These are phyloP conservation scores for Climacteris rufus DNA, from an alignment of 2,113 vertebrate species.

Conservation along the genomic window DNA sequence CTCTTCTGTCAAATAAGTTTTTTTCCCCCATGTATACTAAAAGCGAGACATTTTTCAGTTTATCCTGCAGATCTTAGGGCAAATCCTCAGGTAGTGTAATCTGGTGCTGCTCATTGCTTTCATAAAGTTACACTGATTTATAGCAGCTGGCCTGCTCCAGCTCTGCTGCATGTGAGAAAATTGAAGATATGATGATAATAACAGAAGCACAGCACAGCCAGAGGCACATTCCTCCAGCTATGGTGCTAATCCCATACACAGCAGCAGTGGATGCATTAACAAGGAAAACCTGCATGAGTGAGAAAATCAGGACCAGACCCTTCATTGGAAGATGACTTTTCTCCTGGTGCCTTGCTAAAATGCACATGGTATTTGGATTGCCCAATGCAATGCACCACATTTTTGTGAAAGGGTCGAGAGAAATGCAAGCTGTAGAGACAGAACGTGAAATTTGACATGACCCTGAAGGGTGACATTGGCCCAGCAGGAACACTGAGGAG, in stretches of 20 bases:
- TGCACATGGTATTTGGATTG: not conserved
- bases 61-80: not conserved
- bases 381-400: not conserved
- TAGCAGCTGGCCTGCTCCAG: not conserved
- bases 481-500: not conserved
- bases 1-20: not conserved
- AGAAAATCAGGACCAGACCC: not conserved
- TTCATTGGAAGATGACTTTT: not conserved
- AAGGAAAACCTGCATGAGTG: not conserved
- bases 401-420: not conserved
- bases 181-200: not conserved
- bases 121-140: not conserved
- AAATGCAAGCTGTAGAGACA: not conserved
- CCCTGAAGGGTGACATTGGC: not conserved
- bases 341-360: not conserved
- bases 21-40: not conserved
- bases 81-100: conserved; percentile 7
- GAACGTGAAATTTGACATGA: conserved; percentile 2
- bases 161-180: not conserved
- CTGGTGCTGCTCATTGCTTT: not conserved
- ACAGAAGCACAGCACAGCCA: not conserved
- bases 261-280: not conserved
- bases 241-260: not conserved
- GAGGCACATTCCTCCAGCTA: conserved; percentile 21
- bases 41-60: not conserved